Percentiles rank a stretch among this genome's conserved stretches.
These are phyloP conservation scores for Nematostella vectensis DNA, from an alignment of 92 coral and sea anemone species.

Conservation along the genomic window DNA sequence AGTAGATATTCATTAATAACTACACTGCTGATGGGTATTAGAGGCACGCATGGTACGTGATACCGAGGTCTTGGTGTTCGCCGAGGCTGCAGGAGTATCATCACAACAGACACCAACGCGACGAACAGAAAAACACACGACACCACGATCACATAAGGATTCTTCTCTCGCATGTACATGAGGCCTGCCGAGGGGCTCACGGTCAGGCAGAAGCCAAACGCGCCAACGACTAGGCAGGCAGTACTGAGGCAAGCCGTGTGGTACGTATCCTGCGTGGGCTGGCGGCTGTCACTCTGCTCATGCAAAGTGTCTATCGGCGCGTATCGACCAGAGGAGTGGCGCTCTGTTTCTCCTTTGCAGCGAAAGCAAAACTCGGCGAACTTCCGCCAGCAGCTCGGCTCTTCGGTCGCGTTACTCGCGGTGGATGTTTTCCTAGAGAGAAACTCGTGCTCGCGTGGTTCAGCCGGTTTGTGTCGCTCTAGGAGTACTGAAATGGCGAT, in stretches of 20 bases:
- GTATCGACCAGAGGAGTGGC: background rate
- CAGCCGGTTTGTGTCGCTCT: slow-evolving; percentile 51
- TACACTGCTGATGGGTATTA: slow-evolving; percentile 44
- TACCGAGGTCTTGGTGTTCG: slow-evolving; percentile 17
- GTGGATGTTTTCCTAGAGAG: background rate
- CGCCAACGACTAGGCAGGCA: slow-evolving; percentile 34
- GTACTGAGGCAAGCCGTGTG: slow-evolving; percentile 42
- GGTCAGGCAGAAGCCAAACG: slow-evolving; percentile 34
- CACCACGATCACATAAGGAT: slow-evolving; percentile 24
- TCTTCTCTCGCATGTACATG: slow-evolving; percentile 8
- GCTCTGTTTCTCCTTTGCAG: background rate
- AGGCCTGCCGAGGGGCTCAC: slow-evolving; percentile 28
- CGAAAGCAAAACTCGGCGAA: background rate
- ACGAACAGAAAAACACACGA: slow-evolving; percentile 35
- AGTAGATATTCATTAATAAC: slow-evolving; percentile 52
- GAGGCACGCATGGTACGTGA: slow-evolving; percentile 51
- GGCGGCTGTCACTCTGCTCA: background rate
- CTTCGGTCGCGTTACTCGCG: background rate
- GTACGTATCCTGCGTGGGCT: slow-evolving; percentile 36
- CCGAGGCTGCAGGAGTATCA: slow-evolving; percentile 48
- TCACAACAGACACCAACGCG: slow-evolving; percentile 23
- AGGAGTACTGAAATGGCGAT: slow-evolving; percentile 59
- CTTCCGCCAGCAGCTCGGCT: background rate
- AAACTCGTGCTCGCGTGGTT: background rate
- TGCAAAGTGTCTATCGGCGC: background rate